Evolutionary conservation across 2,888 invertebrate genomes (phyloP).

Genomic region (Andrena trimmerana): DNA sequence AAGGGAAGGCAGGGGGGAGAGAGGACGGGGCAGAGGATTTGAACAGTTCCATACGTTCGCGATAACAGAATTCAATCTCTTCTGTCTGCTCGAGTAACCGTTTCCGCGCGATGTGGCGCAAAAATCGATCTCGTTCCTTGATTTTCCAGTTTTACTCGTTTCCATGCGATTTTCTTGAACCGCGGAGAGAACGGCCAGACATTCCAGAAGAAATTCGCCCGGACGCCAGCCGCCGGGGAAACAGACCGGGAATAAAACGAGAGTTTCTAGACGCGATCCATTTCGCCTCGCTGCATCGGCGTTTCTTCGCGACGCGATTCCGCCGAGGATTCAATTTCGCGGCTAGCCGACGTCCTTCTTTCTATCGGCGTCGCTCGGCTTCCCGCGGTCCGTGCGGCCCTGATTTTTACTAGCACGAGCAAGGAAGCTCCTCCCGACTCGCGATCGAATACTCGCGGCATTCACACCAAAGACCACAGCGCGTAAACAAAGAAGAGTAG

Average conservation of each 20-base stretch:
- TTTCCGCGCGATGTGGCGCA: not conserved
- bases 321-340: slow-evolving; percentile 65
- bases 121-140: not conserved
- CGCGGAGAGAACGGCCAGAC: slow-evolving; percentile 8
- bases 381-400: slow-evolving; percentile 2
- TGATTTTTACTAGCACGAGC: slow-evolving; percentile 6
- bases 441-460: not conserved
- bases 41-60: not conserved
- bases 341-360: slow-evolving; percentile 53
- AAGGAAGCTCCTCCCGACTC: not conserved
- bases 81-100: not conserved
- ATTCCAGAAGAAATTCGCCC: slow-evolving; percentile 3
- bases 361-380: slow-evolving; percentile 26
- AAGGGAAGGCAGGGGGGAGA: not conserved
- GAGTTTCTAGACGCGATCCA: slow-evolving; percentile 34
- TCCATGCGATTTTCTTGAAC: not conserved
- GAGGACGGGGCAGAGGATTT: not conserved
- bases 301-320: slow-evolving; percentile 13
- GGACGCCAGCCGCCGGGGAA: not conserved
- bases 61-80: not conserved
- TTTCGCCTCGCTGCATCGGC: not conserved
- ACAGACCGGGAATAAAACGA: slow-evolving; percentile 25
- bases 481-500: not conserved
- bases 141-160: slow-evolving; percentile 3
- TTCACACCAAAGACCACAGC: not conserved